Conservation (phyloP, 1,140 invertebrate genomes). For the Mizuhopecten yessoensis region DNA sequence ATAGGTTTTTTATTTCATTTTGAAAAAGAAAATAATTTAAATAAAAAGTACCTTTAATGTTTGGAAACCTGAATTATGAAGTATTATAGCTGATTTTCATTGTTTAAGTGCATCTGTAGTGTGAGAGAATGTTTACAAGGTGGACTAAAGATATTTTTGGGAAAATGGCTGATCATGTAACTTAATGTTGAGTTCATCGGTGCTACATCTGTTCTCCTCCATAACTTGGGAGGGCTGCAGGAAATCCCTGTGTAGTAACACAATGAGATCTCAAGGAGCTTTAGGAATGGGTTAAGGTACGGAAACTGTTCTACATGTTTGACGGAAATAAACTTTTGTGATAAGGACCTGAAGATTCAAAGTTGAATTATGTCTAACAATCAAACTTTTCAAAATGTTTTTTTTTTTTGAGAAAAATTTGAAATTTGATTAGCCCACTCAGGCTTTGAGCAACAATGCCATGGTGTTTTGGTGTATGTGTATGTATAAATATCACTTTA, state of each 20-base stretch:
- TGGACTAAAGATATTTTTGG: not conserved
- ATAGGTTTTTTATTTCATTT: too few species aligned
- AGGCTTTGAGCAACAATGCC: too few species aligned
- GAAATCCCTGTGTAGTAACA: constrained; percentile 20
- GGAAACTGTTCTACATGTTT: not conserved
- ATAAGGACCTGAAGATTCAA: not conserved
- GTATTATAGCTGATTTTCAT: too few species aligned
- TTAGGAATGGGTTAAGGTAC: not conserved
- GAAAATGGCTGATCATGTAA: too few species aligned
- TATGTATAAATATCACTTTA: too few species aligned
- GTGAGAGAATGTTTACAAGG: not conserved
- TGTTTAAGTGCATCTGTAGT: not conserved
- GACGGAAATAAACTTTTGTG: not conserved
- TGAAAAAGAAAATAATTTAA: too few species aligned
- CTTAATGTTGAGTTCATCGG: not conserved
- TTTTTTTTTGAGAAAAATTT: too few species aligned
- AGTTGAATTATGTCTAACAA: not conserved
- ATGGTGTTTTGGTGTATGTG: too few species aligned
- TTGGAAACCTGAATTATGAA: too few species aligned
- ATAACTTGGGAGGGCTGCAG: constrained; percentile 4
- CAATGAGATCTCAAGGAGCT: constrained; percentile 8
- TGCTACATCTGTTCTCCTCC: constrained; percentile 1
- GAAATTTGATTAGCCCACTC: too few species aligned
- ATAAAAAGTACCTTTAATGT: too few species aligned
- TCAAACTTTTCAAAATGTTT: too few species aligned